phyloP scores from a whole-genome alignment of 2,888 invertebrate genomes.

The Yponomeuta sedellus region DNA sequence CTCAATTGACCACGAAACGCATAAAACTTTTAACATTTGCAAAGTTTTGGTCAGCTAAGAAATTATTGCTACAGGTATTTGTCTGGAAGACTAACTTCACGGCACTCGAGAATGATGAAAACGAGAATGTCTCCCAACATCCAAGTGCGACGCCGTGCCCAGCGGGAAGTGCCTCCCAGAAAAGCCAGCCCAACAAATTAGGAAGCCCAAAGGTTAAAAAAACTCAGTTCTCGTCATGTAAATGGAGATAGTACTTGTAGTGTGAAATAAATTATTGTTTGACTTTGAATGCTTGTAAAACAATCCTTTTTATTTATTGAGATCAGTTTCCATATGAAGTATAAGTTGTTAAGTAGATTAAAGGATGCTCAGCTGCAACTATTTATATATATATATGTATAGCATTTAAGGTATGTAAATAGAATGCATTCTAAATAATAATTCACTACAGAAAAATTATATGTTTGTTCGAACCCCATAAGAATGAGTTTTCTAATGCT shows the following conservation, averaged over 20 bases:
- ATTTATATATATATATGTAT: too few relatives aligned
- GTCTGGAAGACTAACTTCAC: conserved; percentile 75
- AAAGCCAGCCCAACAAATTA: not conserved
- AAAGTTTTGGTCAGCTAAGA: not conserved
- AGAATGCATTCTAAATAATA: too few relatives aligned
- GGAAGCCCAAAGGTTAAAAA: conserved; percentile 9
- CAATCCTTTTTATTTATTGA: too few relatives aligned
- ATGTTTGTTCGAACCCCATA: too few relatives aligned
- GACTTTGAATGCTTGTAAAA: conserved; percentile 16
- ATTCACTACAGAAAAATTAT: too few relatives aligned
- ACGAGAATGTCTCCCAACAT: conserved; percentile 52
- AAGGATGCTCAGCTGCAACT: too few relatives aligned
- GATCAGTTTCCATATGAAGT: too few relatives aligned
- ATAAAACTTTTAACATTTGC: too few relatives aligned
- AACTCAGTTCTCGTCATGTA: conserved; percentile 19
- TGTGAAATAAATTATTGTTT: not conserved
- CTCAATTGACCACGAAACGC: too few relatives aligned
- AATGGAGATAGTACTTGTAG: conserved; percentile 31
- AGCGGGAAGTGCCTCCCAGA: conserved; percentile 22
- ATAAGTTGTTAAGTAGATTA: too few relatives aligned
- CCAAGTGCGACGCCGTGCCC: conserved; percentile 33
- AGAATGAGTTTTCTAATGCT: too few relatives aligned
- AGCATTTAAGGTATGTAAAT: too few relatives aligned
- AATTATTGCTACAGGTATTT: conserved; percentile 53
- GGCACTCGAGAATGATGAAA: conserved; percentile 44